Conservation (phyloP, 1,140 invertebrate species). For the Drosophila mauritiana region DNA sequence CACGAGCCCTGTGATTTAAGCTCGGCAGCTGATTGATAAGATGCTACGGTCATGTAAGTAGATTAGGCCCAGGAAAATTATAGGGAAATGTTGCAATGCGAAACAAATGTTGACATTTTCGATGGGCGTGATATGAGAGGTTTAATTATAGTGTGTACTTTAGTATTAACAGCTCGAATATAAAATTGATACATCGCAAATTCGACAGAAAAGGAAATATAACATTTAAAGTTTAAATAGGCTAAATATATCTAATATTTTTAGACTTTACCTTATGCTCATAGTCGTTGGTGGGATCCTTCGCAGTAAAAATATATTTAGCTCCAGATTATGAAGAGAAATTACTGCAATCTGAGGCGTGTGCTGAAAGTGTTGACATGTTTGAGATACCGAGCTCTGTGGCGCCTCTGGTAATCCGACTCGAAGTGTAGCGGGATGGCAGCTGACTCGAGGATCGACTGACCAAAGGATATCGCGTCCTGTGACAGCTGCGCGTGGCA, state of each 20-base stretch:
- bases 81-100: conserved; percentile 64
- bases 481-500: conserved; percentile 41
- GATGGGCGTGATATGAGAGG: background rate
- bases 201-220: background rate
- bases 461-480: conserved; percentile 31
- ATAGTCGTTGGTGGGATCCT: background rate
- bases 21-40: conserved; percentile 64
- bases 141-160: background rate
- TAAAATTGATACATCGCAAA: background rate
- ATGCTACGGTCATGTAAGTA: conserved; percentile 57
- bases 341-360: conserved; percentile 55
- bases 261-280: background rate
- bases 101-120: conserved; percentile 76
- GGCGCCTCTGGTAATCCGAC: conserved; percentile 44
- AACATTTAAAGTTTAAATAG: background rate
- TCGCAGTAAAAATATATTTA: conserved; percentile 50
- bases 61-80: conserved; percentile 66
- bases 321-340: conserved; percentile 52
- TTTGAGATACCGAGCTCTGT: conserved; percentile 3
- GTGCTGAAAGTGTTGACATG: conserved; percentile 8
- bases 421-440: conserved; percentile 26
- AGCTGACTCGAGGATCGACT: conserved; percentile 38
- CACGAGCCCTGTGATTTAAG: conserved; percentile 37
- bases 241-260: background rate
- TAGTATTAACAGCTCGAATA: background rate